These are phyloP conservation scores for Ditylenchus dipsaci DNA, from an alignment of 1,140 invertebrate species.

Conservation along the genomic window DNA sequence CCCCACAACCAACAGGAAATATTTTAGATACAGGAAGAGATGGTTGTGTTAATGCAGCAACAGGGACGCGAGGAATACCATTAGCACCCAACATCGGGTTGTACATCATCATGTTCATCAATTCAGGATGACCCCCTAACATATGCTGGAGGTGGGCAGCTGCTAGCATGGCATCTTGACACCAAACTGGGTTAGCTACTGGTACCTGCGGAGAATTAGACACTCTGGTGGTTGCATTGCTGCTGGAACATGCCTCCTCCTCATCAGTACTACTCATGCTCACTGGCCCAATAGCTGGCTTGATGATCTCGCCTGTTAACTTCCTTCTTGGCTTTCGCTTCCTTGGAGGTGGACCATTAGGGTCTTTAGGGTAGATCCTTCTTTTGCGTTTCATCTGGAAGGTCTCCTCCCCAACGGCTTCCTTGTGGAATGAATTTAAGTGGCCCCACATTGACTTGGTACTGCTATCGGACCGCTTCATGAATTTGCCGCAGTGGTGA, in stretches of 20 bases:
- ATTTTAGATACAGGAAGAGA: slow-evolving; percentile 4
- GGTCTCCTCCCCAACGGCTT: slow-evolving; percentile 32
- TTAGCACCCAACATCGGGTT: neutral
- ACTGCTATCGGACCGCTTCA: slow-evolving; percentile 29
- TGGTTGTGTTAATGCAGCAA: neutral
- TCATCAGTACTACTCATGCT: neutral
- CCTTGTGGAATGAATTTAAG: slow-evolving; percentile 29
- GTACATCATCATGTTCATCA: neutral
- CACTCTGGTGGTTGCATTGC: neutral
- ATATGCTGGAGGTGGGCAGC: too few species aligned
- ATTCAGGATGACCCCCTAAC: too few species aligned
- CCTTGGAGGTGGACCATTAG: neutral
- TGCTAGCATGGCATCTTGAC: too few species aligned
- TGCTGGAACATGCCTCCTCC: neutral
- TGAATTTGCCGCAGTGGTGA: slow-evolving; percentile 34
- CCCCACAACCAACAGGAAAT: too few species aligned
- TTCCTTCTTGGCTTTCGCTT: slow-evolving; percentile 7
- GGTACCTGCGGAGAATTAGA: too few species aligned
- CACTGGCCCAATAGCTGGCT: neutral
- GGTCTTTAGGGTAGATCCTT: slow-evolving; percentile 11
- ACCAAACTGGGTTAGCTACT: too few species aligned
- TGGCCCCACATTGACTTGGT: slow-evolving; percentile 42
- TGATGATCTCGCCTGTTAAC: neutral
- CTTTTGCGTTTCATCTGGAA: slow-evolving; percentile 27
- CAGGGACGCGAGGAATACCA: slow-evolving; percentile 4